Percentiles rank a stretch among this genome's conserved stretches.
These are phyloP conservation scores for Apogon talboti DNA, from an alignment of 2,797 vertebrate species.

Conservation along the genomic window DNA sequence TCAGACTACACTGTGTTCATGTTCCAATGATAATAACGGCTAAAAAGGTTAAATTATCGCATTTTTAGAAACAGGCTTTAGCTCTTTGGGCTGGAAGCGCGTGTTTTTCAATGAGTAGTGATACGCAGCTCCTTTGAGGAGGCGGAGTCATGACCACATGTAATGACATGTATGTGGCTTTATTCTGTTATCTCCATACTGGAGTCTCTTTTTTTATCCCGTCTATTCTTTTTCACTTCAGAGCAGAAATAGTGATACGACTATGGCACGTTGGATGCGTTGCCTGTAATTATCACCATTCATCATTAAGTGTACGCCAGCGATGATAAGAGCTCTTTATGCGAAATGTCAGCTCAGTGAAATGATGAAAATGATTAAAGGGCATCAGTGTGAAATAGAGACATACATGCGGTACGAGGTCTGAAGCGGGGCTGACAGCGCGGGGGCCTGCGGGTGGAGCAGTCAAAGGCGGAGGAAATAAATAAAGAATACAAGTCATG, in stretches of 20 bases:
- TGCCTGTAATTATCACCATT: constrained; percentile 71
- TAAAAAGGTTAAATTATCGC: too few species aligned
- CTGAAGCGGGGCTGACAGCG: constrained; percentile 45
- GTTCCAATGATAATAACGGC: too few species aligned
- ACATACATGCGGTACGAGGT: constrained; percentile 35
- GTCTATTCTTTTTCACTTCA: constrained; percentile 12
- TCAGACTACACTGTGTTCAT: too few species aligned
- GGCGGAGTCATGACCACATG: background rate
- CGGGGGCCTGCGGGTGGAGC: constrained; percentile 21
- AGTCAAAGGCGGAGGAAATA: constrained; percentile 35
- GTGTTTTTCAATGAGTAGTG: too few species aligned
- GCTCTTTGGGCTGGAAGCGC: background rate
- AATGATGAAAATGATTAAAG: constrained; percentile 72
- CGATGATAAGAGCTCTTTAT: constrained; percentile 64
- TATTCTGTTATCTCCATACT: constrained; percentile 4
- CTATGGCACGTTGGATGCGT: constrained; percentile 25
- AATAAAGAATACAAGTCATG: constrained; percentile 65
- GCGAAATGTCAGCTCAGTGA: constrained; percentile 60
- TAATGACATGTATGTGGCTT: background rate
- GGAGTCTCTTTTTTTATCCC: background rate
- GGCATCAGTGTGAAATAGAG: constrained; percentile 59
- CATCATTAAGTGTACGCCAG: constrained; percentile 60
- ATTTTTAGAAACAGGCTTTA: background rate
- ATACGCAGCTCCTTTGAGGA: too few species aligned
- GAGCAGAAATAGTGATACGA: constrained; percentile 27